phyloP scores from a whole-genome alignment of 2,113 vertebrate genomes.

The Corythaixoides concolor region DNA sequence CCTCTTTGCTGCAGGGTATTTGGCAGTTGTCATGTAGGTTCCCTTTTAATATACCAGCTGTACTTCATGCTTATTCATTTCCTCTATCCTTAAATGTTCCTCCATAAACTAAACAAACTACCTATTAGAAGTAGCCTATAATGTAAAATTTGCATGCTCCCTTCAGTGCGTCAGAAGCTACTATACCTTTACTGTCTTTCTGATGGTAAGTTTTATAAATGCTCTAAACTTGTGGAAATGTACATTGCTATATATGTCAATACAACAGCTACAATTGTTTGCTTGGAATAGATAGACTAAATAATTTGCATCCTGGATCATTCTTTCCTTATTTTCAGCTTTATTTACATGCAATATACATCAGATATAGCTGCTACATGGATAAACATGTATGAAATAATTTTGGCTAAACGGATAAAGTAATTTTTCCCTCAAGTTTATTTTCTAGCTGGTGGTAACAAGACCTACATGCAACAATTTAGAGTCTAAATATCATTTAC shows the following conservation, averaged over 20 bases:
- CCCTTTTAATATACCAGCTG: conserved; percentile 72
- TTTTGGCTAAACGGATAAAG: neutral
- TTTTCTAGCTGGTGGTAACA: neutral
- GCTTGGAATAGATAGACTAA: neutral
- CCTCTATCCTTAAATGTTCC: conserved; percentile 67
- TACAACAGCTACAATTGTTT: neutral
- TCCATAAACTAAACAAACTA: conserved; percentile 74
- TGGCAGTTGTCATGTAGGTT: conserved; percentile 72
- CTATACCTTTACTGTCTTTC: neutral
- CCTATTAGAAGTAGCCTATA: conserved; percentile 64
- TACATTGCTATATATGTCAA: neutral
- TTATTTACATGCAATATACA: neutral
- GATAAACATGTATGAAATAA: neutral
- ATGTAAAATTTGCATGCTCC: neutral
- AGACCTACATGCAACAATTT: neutral
- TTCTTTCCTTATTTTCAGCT: neutral
- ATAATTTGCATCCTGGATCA: neutral
- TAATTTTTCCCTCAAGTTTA: neutral
- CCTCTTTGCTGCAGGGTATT: conserved; percentile 64
- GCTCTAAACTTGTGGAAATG: neutral
- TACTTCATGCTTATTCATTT: conserved; percentile 73
- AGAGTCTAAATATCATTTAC: neutral
- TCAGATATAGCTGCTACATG: neutral
- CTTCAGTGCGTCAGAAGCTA: conserved; percentile 1
- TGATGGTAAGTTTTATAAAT: neutral